These are phyloP conservation scores for Proteles cristata DNA, from an alignment of 2,113 vertebrate genomes.

Conservation along the genomic window DNA sequence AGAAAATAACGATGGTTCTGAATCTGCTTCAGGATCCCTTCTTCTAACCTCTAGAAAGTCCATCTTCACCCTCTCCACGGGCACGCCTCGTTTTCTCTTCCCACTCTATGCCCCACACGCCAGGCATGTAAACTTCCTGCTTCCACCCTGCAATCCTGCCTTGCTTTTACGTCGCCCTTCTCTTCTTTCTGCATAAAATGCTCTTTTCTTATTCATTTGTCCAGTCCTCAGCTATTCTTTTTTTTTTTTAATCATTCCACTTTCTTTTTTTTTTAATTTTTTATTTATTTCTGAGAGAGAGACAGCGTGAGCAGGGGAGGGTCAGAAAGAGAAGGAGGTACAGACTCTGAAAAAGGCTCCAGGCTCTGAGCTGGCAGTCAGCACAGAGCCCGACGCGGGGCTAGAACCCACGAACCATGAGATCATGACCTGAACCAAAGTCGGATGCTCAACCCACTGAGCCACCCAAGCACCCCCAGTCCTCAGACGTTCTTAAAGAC, in stretches of 20 bases:
- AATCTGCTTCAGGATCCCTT: not conserved
- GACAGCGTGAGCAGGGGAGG: too few relatives aligned
- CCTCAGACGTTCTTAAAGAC: not conserved
- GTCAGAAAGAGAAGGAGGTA: too few relatives aligned
- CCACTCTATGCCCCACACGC: fast-evolving
- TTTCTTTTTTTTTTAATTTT: too few relatives aligned
- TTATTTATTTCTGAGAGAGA: too few relatives aligned
- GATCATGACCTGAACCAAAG: too few relatives aligned
- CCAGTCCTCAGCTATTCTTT: not conserved
- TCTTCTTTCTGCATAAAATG: not conserved
- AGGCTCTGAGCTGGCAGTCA: too few relatives aligned
- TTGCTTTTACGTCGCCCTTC: not conserved
- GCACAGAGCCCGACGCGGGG: too few relatives aligned
- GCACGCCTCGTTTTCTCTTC: not conserved
- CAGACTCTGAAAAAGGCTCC: too few relatives aligned
- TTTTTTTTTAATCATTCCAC: too few relatives aligned
- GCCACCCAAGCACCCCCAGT: too few relatives aligned
- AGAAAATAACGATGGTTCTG: not conserved
- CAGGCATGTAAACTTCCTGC: not conserved
- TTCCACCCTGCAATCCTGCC: not conserved
- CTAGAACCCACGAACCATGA: too few relatives aligned
- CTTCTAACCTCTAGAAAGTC: not conserved
- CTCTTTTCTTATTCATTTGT: not conserved
- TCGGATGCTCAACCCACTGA: too few relatives aligned
- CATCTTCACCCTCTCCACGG: not conserved